Evolutionary conservation across 2,797 vertebrate genomes (phyloP), one percentile per base, ranked within the genome.

Genomic region (Chelon auratus): DNA sequence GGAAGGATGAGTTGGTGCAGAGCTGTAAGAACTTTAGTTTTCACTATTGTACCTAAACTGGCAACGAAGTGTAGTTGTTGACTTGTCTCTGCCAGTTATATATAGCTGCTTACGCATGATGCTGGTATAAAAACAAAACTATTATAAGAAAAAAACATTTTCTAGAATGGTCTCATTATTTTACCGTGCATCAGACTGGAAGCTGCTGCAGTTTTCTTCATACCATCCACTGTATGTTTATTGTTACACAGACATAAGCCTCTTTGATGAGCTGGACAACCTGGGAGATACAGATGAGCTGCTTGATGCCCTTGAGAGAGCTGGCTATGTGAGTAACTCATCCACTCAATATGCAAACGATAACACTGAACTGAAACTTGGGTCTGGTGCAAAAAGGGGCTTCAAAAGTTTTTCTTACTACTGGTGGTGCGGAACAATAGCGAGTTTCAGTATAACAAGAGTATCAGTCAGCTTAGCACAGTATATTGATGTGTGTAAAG

Each of bases 211-310:
- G 33, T 17, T 43, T 43, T 43, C 14, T 11, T 6, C 8, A 47
- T 65, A 6, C 18, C 74, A 7, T 68, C 18, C 47, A 4, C 2
- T 53, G 13, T 57, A 2, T 80, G 5, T 24, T 51, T n/a, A 9
- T 69, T 73, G 53, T 79, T 75, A 15, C 69, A 20, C 80, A 99
- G 97, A 97, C 78, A 93, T 97, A 20, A 93, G 94, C 78, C 86
- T 97, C 78, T 97, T 98, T 71, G 96, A 97, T 93, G 97, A 97
- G 81, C 91, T 98, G 57, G 92, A 93, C 48, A 92, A 93, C 80
- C 83, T 98, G 60, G 93, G 93, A 69, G 95, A 95, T 80, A 88
- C 93, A 20, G 94, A 94, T 15, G 96, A 95, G 37, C 53, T 95
- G 30, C 89, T 95, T 3, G 74, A 93, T 48, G 93, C 93, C 42